A percentile compares a stretch with the other conserved stretches of the same genome.
phyloP scores from a whole-genome alignment of 2,888 invertebrate species.

The Mimas tiliae region DNA sequence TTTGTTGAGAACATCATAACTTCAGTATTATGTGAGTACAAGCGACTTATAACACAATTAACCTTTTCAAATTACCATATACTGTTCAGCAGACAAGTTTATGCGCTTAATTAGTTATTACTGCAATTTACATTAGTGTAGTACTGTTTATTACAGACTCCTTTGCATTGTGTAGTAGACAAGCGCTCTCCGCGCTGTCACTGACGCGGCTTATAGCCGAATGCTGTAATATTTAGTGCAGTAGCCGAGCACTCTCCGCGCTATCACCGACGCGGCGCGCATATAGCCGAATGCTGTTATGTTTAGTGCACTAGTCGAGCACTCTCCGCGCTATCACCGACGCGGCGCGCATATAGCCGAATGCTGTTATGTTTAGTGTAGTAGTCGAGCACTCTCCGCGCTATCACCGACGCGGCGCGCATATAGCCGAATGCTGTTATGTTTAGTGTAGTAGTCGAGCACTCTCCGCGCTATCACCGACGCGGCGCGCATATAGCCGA shows the following conservation, averaged over 20 bases:
- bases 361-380: background rate
- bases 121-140: background rate
- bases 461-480: background rate
- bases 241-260: background rate
- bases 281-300: background rate
- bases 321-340: too few species aligned
- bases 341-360: too few species aligned
- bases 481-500: background rate
- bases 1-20: slow-evolving; percentile 7
- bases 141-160: background rate
- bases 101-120: background rate
- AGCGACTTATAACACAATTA: slow-evolving; percentile 9
- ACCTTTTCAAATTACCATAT: slow-evolving; percentile 3
- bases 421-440: too few species aligned
- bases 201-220: background rate
- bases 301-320: background rate
- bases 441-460: too few species aligned
- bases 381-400: background rate
- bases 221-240: background rate
- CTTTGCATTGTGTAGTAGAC: background rate
- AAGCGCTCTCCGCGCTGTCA: background rate
- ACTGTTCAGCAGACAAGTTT: background rate
- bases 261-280: background rate
- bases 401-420: too few species aligned
- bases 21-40: slow-evolving; percentile 1